Evolutionary conservation across 2,888 invertebrate genomes (phyloP), one percentile per base, ranked within the genome.

Genomic region (Drosophila trichaetosa): DNA sequence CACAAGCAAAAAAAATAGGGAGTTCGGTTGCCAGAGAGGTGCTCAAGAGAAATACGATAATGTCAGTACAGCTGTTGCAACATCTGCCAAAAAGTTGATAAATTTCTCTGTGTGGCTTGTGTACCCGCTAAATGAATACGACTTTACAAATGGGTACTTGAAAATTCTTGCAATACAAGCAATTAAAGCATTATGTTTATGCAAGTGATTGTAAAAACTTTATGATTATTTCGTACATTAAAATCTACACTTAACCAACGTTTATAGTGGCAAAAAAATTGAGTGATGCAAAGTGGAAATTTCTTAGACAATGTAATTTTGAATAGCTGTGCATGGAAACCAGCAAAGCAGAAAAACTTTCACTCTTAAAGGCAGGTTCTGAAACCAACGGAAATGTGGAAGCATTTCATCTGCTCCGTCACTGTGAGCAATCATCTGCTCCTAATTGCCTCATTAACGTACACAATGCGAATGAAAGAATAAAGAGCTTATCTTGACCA

Each of bases 381-480:
- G 27, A 57, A 31, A 33, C 31, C 27, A 18, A 29, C 11, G 62
- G 49, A 51, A 46, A 27, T 24, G 27, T 46, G 36, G 10, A 46
- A 40, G 49, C 60, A 49, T 62, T 33, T 40, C 36, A 21, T 31
- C 13, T 68, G 77, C 24, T 31, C 52, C 75, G 75, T 79, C 79
- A 78, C 59, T 56, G 61, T 62, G 52, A 54, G 56, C 75, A 75
- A 79, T 78, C 71, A 68, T 56, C 75, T 70, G 65, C 60, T 73
- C 70, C 83, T 87, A 82, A 82, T 82, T 80, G 73, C 80, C 75
- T 69, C 80, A 75, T 80, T 81, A 81, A 42, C 46, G 49, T 51
- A 53, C 59, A 61, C 73, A 73, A 73, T 59, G 69, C 24, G 18
- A 54, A 42, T 29, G n/a, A 21, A 46, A 42, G 61, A 61, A 48